Conservation (phyloP, 92 coral and sea anemone species). For the Nematostella vectensis region DNA sequence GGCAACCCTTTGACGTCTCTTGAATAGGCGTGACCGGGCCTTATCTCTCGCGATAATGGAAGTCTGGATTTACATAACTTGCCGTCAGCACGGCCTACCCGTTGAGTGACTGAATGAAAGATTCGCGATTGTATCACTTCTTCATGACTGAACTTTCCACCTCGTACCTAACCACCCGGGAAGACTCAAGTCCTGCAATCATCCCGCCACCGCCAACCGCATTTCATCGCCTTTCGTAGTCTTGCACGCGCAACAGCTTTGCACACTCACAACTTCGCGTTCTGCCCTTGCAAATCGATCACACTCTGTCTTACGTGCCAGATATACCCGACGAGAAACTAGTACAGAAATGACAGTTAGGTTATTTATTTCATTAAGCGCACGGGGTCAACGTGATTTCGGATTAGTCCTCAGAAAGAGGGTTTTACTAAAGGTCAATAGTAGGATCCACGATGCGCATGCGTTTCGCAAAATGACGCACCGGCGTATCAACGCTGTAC, state of each 20-base stretch:
- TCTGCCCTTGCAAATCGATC: too few species aligned
- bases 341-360: too few species aligned
- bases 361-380: too few species aligned
- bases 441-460: background rate
- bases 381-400: background rate
- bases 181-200: background rate
- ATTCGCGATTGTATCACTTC: conserved; percentile 12
- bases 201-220: background rate
- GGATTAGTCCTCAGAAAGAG: background rate
- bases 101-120: conserved; percentile 62
- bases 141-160: background rate
- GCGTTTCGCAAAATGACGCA: background rate
- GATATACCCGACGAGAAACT: too few species aligned
- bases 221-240: background rate
- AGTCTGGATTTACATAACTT: conserved; percentile 69
- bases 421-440: background rate
- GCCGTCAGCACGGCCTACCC: conserved; percentile 68
- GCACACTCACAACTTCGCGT: background rate
- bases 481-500: background rate
- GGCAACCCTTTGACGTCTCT: conserved; percentile 43
- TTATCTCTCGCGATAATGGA: conserved; percentile 77
- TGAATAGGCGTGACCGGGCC: conserved; percentile 74
- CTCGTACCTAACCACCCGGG: background rate
- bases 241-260: background rate
- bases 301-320: too few species aligned